A percentile compares a stretch with the other conserved stretches of the same genome.
Conservation (phyloP, 2,888 invertebrate genomes). For the Drosophila cognata region DNA sequence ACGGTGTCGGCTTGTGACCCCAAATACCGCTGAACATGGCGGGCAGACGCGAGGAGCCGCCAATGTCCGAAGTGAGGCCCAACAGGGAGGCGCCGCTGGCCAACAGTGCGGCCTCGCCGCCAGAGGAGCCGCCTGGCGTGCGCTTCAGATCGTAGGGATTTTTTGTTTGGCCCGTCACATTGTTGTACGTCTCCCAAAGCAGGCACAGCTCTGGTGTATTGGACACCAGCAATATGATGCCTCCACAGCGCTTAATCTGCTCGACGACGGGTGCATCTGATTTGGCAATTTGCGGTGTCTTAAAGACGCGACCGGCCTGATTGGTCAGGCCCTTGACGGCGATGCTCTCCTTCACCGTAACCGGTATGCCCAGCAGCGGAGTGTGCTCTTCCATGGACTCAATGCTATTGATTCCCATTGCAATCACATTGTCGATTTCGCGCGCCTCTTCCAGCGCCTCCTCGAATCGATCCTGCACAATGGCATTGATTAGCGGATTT, state of each 20-base stretch:
- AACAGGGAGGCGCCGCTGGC: slow-evolving; percentile 92
- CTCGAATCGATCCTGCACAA: slow-evolving; percentile 92
- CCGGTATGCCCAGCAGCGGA: slow-evolving; percentile 93
- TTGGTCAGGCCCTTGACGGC: slow-evolving; percentile 92
- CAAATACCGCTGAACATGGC: slow-evolving; percentile 96
- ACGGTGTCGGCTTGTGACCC: slow-evolving; percentile 95
- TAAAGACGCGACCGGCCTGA: slow-evolving; percentile 89
- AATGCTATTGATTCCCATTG: slow-evolving; percentile 86
- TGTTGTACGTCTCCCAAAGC: slow-evolving; percentile 96
- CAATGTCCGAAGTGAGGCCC: slow-evolving; percentile 95
- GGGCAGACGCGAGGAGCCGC: slow-evolving; percentile 94
- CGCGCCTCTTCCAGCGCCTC: slow-evolving; percentile 91
- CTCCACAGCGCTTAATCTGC: slow-evolving; percentile 91
- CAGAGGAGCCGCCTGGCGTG: slow-evolving; percentile 95
- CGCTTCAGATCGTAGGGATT: slow-evolving; percentile 94
- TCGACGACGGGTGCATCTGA: slow-evolving; percentile 91
- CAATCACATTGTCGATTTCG: slow-evolving; percentile 89
- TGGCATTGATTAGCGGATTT: slow-evolving; percentile 91
- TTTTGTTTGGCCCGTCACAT: slow-evolving; percentile 92
- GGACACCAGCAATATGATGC: slow-evolving; percentile 93
- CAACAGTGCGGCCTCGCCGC: slow-evolving; percentile 92
- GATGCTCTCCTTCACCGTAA: slow-evolving; percentile 94
- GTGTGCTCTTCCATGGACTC: slow-evolving; percentile 88
- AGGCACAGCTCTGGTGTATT: slow-evolving; percentile 96
- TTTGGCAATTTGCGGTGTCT: slow-evolving; percentile 87